These are phyloP conservation scores for Crambe crambe DNA, from an alignment of 37 sponge, comb jelly and placozoan genomes.

Conservation along the genomic window DNA sequence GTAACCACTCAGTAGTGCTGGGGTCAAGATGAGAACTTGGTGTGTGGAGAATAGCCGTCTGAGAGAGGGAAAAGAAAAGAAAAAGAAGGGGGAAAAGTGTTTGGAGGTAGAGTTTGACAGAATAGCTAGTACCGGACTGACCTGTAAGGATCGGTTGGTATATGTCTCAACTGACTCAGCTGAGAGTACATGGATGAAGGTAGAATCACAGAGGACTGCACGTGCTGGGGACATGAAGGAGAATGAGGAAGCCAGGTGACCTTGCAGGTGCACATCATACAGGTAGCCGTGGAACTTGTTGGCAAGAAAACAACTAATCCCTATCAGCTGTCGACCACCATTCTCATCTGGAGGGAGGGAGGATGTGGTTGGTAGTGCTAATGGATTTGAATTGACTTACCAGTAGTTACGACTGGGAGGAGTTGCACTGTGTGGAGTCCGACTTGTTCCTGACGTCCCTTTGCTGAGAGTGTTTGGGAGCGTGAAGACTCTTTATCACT, in stretches of 20 bases:
- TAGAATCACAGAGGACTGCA: conserved; percentile 2
- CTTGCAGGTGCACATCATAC: conserved; percentile 44
- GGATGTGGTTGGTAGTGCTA: neutral
- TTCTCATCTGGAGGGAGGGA: conserved; percentile 1
- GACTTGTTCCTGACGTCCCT: neutral
- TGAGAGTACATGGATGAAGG: conserved; percentile 55
- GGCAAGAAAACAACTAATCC: conserved; percentile 56
- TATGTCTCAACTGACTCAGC: conserved; percentile 46
- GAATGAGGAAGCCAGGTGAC: conserved; percentile 29
- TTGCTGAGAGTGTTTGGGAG: neutral
- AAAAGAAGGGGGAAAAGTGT: neutral
- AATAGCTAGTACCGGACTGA: neutral
- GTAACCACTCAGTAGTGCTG: conserved; percentile 12
- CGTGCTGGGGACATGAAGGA: conserved; percentile 46
- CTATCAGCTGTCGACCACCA: conserved; percentile 17
- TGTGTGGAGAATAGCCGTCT: neutral
- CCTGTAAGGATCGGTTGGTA: conserved; percentile 43
- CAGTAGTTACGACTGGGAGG: conserved; percentile 24
- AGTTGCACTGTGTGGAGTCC: conserved; percentile 50
- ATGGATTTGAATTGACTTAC: neutral
- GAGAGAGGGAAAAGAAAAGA: neutral
- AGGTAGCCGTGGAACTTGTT: conserved; percentile 48
- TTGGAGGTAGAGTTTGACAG: neutral
- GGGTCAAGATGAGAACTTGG: neutral
- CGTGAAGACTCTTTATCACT: neutral